Base-by-base conservation (phyloP, 2,888 invertebrate species). In the Tortrix viridana region DNA sequence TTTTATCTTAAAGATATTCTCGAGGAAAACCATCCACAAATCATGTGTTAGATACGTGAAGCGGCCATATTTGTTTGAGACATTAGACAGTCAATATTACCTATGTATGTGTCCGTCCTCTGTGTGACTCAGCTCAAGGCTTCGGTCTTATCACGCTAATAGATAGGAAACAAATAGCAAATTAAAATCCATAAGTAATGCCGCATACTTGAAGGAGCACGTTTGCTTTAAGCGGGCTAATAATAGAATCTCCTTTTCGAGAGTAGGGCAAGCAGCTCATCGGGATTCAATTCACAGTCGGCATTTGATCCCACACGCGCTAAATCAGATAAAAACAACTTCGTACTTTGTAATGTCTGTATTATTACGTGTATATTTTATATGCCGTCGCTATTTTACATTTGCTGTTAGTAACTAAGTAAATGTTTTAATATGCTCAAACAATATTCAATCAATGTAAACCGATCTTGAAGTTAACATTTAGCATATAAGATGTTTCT, bases 31-130 rank as follows among this genome's bases (percentile, higher is more conserved):
- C 38, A 59, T 46, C 46, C 23, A 22, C 41, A 43, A 37, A 22
- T 48, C 54, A 46, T 48, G 74, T 71, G 70, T 76, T 71, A 65
- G 69, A 68, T 77, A 75, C 74, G 70, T 78, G 67, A 73, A 72
- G 68, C 81, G 74, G 82, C 81, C 81, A 82, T 87, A 71, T 88
- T 86, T 86, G 80, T 84, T 81, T 72, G 82, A 80, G 71, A 76
- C 75, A 80, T 81, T 82, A 81, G 81, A 75, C 70, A 75, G 78
- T 77, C 76, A 77, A 76, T 81, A 77, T 77, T 71, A 70, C 70
- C 72, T 77, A 75, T 72, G 71, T 76, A 58, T 60, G 68, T 69
- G 70, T 69, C 71, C 77, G 81, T 81, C 80, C 80, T 82, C 76
- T 81, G 76, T 70, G 71, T 81, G 79, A 80, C 79, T 80, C 75